These are phyloP conservation scores for Urocitellus parryii DNA, from an alignment of 2,113 vertebrate species.

Conservation along the genomic window DNA sequence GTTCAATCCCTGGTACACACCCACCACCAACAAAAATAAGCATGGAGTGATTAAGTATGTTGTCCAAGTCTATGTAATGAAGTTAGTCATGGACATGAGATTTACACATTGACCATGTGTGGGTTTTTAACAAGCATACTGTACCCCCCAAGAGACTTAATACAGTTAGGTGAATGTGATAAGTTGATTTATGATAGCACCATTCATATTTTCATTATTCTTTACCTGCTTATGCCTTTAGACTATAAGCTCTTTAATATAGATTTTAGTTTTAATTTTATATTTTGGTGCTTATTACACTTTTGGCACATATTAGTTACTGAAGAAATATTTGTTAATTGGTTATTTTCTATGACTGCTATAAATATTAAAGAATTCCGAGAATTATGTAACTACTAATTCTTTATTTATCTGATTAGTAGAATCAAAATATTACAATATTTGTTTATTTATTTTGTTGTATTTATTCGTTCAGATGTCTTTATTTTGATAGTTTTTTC, in stretches of 20 bases:
- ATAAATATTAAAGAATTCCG: not conserved
- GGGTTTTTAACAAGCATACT: not conserved
- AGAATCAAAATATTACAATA: not conserved
- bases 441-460: not conserved
- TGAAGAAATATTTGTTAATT: not conserved
- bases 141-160: not conserved
- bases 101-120: not conserved
- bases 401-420: not conserved
- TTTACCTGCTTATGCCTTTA: not conserved
- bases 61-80: not conserved
- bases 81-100: not conserved
- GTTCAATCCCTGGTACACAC: too few species aligned
- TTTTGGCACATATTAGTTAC: not conserved
- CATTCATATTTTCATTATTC: slow-evolving; percentile 11
- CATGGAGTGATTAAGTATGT: not conserved
- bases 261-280: slow-evolving; percentile 9
- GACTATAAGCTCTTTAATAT: not conserved
- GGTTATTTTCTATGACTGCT: not conserved
- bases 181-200: not conserved
- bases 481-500: not conserved
- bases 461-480: not conserved
- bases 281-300: not conserved
- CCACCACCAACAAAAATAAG: too few species aligned
- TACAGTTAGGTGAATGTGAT: not conserved
- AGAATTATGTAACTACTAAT: not conserved